Evolutionary conservation across 2,888 invertebrate genomes (phyloP).

Genomic region (Epistrophe eligans): DNA sequence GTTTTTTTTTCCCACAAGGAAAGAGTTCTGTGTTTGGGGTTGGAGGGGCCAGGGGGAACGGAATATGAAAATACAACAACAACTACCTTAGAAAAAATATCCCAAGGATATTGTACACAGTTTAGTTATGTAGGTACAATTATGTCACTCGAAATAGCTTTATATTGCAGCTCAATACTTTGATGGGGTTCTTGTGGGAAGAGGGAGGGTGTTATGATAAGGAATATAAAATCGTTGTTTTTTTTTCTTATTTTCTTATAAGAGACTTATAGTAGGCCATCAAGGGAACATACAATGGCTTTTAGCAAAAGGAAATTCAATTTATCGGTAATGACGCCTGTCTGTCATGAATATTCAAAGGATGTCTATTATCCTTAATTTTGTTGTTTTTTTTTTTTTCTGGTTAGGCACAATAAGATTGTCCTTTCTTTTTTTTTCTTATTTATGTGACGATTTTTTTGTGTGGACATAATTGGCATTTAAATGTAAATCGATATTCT

Average conservation of each 20-base stretch:
- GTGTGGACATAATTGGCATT: conserved; percentile 18
- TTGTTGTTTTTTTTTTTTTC: neutral
- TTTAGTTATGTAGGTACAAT: conserved; percentile 38
- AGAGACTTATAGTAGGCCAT: conserved; percentile 34
- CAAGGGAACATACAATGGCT: conserved; percentile 1
- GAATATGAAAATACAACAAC: neutral
- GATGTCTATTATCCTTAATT: conserved; percentile 24
- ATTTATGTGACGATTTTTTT: neutral
- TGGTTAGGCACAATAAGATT: neutral
- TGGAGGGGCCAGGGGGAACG: neutral
- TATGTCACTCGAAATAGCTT: conserved; percentile 18
- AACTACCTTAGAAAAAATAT: neutral
- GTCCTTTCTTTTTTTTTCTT: neutral
- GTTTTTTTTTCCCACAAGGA: neutral
- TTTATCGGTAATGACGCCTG: conserved; percentile 68
- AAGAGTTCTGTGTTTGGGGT: neutral
- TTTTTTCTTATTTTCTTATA: neutral
- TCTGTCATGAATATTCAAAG: conserved; percentile 53
- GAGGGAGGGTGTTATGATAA: neutral
- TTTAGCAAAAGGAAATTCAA: conserved; percentile 55
- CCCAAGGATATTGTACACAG: conserved; percentile 28
- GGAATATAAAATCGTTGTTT: conserved; percentile 13
- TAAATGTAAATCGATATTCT: conserved; percentile 25
- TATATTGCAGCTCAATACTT: neutral
- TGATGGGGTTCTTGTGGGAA: neutral